phyloP scores from a whole-genome alignment of 2,888 invertebrate species.

The Cheilosia urbana region DNA sequence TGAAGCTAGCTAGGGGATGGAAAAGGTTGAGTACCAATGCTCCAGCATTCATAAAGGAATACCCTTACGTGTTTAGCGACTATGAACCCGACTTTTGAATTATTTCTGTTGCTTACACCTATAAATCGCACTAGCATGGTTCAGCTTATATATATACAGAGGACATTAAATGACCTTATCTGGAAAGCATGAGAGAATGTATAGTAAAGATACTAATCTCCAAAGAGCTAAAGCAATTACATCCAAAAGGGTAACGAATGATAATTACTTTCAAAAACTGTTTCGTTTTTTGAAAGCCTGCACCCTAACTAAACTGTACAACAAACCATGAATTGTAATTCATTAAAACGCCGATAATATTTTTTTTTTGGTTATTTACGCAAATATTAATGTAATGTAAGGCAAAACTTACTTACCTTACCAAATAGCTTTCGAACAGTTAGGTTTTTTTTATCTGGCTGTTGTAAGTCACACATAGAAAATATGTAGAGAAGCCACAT shows the following conservation, averaged over 20 bases:
- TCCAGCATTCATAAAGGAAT: conserved; percentile 1
- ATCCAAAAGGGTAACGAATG: background rate
- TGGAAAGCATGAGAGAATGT: background rate
- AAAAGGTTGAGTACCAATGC: background rate
- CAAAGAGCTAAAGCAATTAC: background rate
- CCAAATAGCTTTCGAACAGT: too few relatives aligned
- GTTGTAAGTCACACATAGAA: too few relatives aligned
- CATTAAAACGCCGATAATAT: too few relatives aligned
- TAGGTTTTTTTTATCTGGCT: too few relatives aligned
- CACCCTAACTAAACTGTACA: too few relatives aligned
- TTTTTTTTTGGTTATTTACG: too few relatives aligned
- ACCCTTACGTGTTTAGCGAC: background rate
- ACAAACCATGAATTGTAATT: too few relatives aligned
- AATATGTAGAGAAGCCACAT: too few relatives aligned
- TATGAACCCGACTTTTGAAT: background rate
- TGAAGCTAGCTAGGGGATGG: background rate
- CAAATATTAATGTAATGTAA: too few relatives aligned
- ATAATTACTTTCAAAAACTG: too few relatives aligned
- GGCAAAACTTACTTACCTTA: too few relatives aligned
- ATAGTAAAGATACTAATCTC: background rate
- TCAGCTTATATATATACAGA: background rate
- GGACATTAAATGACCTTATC: background rate
- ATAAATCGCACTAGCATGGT: background rate
- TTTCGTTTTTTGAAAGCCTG: too few relatives aligned
- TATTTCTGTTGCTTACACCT: background rate